Percentiles rank a stretch among this genome's conserved stretches.
Conservation (phyloP, 2,888 invertebrate genomes). For the Pseudococcus jackbeardsleyi region DNA sequence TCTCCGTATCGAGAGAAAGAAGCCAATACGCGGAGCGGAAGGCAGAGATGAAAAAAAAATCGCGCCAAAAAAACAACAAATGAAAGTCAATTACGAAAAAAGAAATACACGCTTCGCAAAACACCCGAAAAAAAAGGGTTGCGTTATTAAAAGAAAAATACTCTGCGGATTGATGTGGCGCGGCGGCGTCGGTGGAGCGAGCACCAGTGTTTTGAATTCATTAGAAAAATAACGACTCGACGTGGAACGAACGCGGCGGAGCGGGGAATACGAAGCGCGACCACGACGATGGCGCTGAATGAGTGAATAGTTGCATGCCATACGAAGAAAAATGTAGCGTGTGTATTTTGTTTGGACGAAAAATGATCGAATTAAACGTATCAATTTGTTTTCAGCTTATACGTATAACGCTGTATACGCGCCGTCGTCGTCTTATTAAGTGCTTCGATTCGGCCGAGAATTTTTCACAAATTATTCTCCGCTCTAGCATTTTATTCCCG, state of each 20-base stretch:
- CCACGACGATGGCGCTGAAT: not conserved
- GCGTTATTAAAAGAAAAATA: constrained; percentile 12
- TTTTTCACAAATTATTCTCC: constrained; percentile 19
- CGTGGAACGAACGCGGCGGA: not conserved
- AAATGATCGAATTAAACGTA: constrained; percentile 45
- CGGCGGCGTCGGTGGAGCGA: not conserved
- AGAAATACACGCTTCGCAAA: constrained; percentile 20
- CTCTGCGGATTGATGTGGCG: not conserved
- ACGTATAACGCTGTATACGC: not conserved
- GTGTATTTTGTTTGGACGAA: not conserved
- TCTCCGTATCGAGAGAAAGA: not conserved
- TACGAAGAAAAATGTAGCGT: constrained; percentile 4
- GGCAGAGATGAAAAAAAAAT: not conserved
- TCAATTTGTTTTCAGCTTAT: constrained; percentile 47
- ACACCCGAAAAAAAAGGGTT: constrained; percentile 14
- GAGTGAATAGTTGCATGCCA: not conserved
- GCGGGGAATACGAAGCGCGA: not conserved
- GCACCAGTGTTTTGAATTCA: not conserved
- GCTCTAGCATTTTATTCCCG: not conserved
- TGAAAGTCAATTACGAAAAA: constrained; percentile 21
- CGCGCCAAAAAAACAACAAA: not conserved
- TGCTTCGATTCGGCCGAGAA: not conserved
- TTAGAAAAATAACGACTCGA: not conserved
- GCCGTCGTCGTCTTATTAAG: not conserved
- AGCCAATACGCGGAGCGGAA: not conserved